A percentile compares a stretch with the other conserved stretches of the same genome.
Evolutionary conservation across 1,140 invertebrate genomes (phyloP).

Genomic region (Aplysia californica): DNA sequence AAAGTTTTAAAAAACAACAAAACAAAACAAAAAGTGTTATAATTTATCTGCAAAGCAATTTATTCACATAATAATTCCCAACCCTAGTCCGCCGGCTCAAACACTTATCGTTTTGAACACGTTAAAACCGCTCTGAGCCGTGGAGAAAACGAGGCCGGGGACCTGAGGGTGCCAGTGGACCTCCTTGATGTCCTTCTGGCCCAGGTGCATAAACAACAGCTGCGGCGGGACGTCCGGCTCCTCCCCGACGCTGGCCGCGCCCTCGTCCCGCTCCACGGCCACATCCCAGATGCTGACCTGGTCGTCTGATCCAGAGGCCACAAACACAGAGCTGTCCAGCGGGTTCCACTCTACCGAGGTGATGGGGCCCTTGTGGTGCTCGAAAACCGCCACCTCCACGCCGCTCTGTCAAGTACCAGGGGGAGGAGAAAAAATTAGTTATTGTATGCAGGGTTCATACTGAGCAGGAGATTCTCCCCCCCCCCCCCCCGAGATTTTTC

Average conservation of each 20-base stretch:
- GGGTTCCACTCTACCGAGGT: conserved; percentile 98
- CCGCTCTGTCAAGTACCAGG: too few species aligned
- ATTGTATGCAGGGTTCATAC: too few species aligned
- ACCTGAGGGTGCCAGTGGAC: conserved; percentile 98
- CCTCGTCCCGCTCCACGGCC: conserved; percentile 85
- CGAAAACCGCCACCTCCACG: conserved; percentile 89
- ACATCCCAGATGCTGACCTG: conserved; percentile 98
- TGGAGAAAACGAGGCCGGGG: conserved; percentile 93
- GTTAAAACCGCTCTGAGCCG: conserved; percentile 95
- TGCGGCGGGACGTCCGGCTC: conserved; percentile 87
- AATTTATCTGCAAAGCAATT: too few species aligned
- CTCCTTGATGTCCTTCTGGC: conserved; percentile 98
- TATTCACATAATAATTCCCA: too few species aligned
- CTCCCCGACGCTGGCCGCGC: conserved; percentile 65
- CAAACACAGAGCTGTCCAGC: conserved; percentile 90
- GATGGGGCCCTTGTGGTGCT: conserved; percentile 91
- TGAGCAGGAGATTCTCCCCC: too few species aligned
- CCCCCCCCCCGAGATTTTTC: too few species aligned
- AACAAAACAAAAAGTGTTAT: too few species aligned
- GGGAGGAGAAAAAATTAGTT: too few species aligned
- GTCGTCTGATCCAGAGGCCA: conserved; percentile 93
- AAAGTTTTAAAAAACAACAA: too few species aligned
- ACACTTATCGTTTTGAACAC: conserved; percentile 98
- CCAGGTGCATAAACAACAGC: conserved; percentile 97
- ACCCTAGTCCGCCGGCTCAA: too few species aligned